Evolutionary conservation across 2,888 invertebrate genomes (phyloP).

Genomic region (Caenorhabditis virilis): DNA sequence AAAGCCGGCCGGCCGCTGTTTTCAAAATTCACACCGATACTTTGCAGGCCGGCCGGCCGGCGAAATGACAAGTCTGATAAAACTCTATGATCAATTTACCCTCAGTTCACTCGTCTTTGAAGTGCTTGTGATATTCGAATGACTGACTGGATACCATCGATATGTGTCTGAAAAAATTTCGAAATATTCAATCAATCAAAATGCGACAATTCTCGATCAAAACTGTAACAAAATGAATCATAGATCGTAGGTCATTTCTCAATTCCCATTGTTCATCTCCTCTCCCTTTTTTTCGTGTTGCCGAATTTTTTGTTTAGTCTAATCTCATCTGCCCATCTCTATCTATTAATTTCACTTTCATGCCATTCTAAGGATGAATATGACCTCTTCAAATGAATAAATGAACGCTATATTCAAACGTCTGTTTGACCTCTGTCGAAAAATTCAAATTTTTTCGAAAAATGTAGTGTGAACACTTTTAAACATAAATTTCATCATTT

Average conservation of each 20-base stretch:
- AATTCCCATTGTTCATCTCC: neutral
- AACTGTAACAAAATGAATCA: neutral
- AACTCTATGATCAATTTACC: no score
- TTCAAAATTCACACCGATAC: no score
- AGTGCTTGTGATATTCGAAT: neutral
- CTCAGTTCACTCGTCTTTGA: neutral
- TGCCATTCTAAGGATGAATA: neutral
- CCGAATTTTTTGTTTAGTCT: neutral
- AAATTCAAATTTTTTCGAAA: no score
- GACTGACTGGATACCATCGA: neutral
- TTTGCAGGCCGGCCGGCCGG: no score
- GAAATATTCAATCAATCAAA: no score
- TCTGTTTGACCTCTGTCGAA: no score
- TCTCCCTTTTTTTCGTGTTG: neutral
- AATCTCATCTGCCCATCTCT: neutral
- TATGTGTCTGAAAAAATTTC: neutral
- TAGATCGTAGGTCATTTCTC: neutral
- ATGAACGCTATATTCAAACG: no score
- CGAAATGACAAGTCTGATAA: no score
- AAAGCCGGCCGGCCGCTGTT: no score
- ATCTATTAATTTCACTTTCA: neutral
- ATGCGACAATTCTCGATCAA: neutral
- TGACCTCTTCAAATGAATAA: conserved; percentile 5
- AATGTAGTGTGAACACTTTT: no score
- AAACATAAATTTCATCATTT: no score